Evolutionary conservation across 2,113 vertebrate genomes (phyloP), one percentile per base, ranked within the genome.

Genomic region (Piprites chloris): DNA sequence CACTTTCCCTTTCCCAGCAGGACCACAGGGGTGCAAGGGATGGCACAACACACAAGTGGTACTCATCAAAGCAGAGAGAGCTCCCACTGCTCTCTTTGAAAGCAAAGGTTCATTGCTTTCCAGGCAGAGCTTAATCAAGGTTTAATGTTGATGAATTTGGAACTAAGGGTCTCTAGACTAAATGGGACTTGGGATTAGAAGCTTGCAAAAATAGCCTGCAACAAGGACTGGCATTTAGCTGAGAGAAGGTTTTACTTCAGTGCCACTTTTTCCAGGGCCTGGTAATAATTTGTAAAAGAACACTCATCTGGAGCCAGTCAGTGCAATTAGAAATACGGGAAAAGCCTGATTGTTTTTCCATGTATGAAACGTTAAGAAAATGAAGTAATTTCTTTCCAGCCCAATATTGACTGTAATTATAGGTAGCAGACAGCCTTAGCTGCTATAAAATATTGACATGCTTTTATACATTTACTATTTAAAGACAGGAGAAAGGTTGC

Each of bases 321-420:
- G 90, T 95, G 93, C 83, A 97, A 97, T 97, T 97, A 96, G 82
- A 96, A 97, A 95, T 90, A 97, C 95, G 96, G 90, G 83, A 89
- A 91, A 96, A 95, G 78, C 50, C 86, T 94, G 93, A 95, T 98
- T 97, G 97, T 87, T 98, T 98, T 97, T 97, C 95, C 97, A 97
- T 83, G 84, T 97, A 96, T 96, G 95, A 96, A 97, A 97, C 94
- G 95, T 97, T 97, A 97, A 96, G 94, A 96, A 97, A 98, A 98
- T 97, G 89, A 98, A 97, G 93, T 92, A 14, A 93, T 97, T 96
- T 90, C 79, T 83, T 52, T 95, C 73, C 93, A 95, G 90, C 92
- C 63, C 94, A 96, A 97, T 87, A 96, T 75, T 96, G 89, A 93
- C 94, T 97, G 80, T 97, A 98, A 98, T 98, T 98, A 97, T 89